Evolutionary conservation across 2,888 invertebrate species (phyloP).

Genomic region (Platynereis dumerilii): DNA sequence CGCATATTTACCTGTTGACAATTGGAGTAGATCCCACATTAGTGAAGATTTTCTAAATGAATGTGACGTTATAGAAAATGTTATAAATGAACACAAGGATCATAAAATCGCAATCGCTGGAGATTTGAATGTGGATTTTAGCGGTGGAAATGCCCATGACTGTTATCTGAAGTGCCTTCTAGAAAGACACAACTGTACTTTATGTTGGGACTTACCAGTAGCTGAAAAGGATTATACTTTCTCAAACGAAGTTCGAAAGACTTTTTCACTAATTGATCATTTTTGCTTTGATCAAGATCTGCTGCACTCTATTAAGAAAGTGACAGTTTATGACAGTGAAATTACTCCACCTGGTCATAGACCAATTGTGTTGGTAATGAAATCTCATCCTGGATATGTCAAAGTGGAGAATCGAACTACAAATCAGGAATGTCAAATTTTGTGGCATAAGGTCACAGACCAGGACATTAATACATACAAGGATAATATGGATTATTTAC

Average conservation of each 20-base stretch:
- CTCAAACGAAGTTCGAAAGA: too few species aligned
- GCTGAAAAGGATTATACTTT: background rate
- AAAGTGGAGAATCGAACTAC: too few species aligned
- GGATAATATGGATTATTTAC: too few species aligned
- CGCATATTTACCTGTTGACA: background rate
- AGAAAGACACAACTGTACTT: background rate
- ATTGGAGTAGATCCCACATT: background rate
- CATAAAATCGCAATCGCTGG: background rate
- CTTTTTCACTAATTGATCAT: background rate
- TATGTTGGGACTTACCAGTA: background rate
- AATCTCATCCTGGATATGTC: too few species aligned
- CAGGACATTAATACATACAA: too few species aligned
- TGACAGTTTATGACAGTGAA: background rate
- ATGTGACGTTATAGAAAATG: background rate
- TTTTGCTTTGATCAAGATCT: background rate
- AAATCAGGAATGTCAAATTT: too few species aligned
- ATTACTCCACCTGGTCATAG: background rate
- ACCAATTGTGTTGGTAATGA: background rate
- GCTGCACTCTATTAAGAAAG: background rate
- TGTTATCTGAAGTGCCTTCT: background rate
- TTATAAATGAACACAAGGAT: background rate
- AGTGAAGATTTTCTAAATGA: background rate
- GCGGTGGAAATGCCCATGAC: background rate
- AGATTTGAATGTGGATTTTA: background rate
- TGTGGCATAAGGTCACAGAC: too few species aligned